Evolutionary conservation across 37 sponge, comb jelly and placozoan genomes (phyloP).

Genomic region (Amphimedon queenslandica): DNA sequence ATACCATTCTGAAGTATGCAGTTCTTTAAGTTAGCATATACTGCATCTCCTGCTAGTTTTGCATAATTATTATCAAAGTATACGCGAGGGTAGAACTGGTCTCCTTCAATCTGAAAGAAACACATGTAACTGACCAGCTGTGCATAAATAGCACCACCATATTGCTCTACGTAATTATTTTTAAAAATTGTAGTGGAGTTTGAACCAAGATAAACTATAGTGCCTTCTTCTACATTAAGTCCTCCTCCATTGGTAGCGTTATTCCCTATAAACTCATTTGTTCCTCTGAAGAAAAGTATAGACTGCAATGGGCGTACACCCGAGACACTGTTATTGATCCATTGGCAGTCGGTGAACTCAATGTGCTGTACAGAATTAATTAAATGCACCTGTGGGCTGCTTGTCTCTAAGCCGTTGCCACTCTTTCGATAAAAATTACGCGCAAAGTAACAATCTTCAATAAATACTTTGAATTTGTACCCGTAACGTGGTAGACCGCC

Average conservation of each 20-base stretch:
- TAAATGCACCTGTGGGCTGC: not conserved
- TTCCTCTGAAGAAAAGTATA: not conserved
- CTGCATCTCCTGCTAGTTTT: not conserved
- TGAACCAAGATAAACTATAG: not conserved
- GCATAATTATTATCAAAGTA: constrained; percentile 1
- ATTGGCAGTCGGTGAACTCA: not conserved
- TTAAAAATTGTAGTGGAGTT: not conserved
- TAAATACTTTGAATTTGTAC: not conserved
- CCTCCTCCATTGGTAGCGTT: not conserved
- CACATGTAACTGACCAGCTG: not conserved
- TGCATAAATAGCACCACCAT: constrained; percentile 18
- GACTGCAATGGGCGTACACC: not conserved
- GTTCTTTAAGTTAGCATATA: not conserved
- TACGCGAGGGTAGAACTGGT: not conserved
- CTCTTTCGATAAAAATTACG: too few relatives aligned
- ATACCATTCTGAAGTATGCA: not conserved
- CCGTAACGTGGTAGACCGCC: not conserved
- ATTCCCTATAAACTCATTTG: not conserved
- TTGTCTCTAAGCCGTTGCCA: too few relatives aligned
- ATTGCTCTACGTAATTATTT: not conserved
- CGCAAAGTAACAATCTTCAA: too few relatives aligned
- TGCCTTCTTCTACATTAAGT: not conserved
- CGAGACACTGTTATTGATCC: not conserved
- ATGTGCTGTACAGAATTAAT: not conserved
- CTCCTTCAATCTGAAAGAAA: not conserved